Evolutionary conservation across 2,888 invertebrate species (phyloP).

Genomic region (Apotomis capreana): DNA sequence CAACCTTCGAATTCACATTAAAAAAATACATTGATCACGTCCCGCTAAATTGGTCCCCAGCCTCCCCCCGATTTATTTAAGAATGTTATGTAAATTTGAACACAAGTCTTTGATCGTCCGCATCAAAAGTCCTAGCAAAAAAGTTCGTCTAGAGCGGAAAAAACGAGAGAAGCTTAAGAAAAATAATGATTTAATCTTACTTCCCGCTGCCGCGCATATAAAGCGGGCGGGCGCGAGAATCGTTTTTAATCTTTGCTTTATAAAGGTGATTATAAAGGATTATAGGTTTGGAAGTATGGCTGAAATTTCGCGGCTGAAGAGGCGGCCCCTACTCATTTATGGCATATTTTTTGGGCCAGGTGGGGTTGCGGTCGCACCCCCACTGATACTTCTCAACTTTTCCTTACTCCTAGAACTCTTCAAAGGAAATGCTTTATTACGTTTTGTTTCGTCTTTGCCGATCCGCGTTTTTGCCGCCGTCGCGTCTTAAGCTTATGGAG

Average conservation of each 20-base stretch:
- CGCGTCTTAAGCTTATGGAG: constrained; percentile 63
- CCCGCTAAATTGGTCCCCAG: constrained; percentile 63
- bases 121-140: constrained; percentile 82
- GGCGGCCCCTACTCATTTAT: constrained; percentile 74
- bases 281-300: constrained; percentile 84
- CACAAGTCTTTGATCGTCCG: constrained; percentile 83
- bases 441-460: constrained; percentile 68
- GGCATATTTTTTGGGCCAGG: constrained; percentile 78
- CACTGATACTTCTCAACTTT: constrained; percentile 75
- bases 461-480: constrained; percentile 57
- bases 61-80: constrained; percentile 80
- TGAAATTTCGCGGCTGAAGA: constrained; percentile 79
- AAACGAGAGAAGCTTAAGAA: constrained; percentile 82
- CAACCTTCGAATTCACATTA: constrained; percentile 71
- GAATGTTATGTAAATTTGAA: constrained; percentile 84
- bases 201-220: constrained; percentile 83
- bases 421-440: constrained; percentile 77
- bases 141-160: constrained; percentile 74
- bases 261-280: constrained; percentile 85
- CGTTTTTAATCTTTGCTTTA: constrained; percentile 85
- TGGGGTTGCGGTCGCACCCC: constrained; percentile 76
- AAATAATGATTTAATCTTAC: constrained; percentile 85
- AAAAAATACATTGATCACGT: constrained; percentile 72
- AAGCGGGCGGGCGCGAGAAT: constrained; percentile 77
- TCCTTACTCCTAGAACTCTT: constrained; percentile 73